Conservation (phyloP, 2,888 invertebrate genomes). For the Trachelus iudaicus region DNA sequence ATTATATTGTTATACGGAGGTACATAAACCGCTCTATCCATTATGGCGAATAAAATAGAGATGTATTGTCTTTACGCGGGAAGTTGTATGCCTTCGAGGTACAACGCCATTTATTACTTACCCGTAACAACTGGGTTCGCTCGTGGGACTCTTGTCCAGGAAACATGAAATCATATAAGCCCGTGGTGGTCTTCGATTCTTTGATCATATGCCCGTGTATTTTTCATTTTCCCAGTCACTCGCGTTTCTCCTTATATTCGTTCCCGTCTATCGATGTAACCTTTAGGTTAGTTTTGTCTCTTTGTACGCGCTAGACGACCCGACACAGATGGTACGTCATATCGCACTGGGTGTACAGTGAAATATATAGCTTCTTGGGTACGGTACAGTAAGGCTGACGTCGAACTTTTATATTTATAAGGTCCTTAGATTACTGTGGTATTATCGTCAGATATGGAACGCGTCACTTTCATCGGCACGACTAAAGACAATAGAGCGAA, state of each 20-base stretch:
- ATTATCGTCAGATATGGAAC: background rate
- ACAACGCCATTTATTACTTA: conserved; percentile 44
- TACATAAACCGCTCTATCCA: conserved; percentile 34
- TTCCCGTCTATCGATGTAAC: background rate
- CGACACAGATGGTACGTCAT: background rate
- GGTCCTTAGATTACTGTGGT: background rate
- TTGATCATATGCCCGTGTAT: background rate
- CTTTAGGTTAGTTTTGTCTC: background rate
- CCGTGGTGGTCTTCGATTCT: conserved; percentile 15
- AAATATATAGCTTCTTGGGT: background rate
- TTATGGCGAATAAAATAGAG: conserved; percentile 53
- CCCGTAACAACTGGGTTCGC: conserved; percentile 18
- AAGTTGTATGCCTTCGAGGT: conserved; percentile 40
- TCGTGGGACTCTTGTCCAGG: conserved; percentile 23
- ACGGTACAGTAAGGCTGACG: background rate
- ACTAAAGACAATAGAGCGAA: conserved; percentile 16
- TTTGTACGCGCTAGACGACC: background rate
- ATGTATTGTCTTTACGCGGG: conserved; percentile 53
- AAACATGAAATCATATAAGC: conserved; percentile 29
- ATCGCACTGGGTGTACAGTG: background rate
- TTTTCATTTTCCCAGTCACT: background rate
- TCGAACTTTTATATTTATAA: background rate
- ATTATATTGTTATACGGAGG: conserved; percentile 49
- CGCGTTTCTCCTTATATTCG: background rate
- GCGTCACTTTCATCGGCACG: background rate